Evolutionary conservation across 2,797 vertebrate species (phyloP), one percentile per base, ranked within the genome.

Genomic region (Peromyscus eremicus): DNA sequence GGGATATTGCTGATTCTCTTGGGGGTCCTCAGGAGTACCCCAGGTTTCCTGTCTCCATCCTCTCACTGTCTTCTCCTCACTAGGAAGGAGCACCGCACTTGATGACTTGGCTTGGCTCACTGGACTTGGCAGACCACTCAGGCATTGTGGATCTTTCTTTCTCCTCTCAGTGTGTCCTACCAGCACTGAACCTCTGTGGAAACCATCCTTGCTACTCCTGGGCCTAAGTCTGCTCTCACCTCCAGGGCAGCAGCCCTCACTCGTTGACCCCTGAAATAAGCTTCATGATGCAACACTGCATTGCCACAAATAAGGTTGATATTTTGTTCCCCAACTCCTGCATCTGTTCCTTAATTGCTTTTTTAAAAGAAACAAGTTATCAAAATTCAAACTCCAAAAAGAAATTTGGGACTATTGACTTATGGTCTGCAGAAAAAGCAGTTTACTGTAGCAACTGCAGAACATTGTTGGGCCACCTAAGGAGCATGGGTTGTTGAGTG

Each of bases 121-220:
- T 0, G 1, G 17, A n/a, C 27, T 82, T 40, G 11, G 49, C 10
- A 32, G 14, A 25, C 21, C 37, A 12, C 57, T 64, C 2, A 17
- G 40, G 32, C 1, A 7, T 0, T 32, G 17, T 21, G 27, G 14
- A 27, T 40, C 8, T 37, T 37, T n/a, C 14, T 32, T 23, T n/a
- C 34, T 52, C 37, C 68, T 81, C 23, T 21, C 0, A 4, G 17
- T 1, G 0, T 25, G 0, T 2, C 14, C n/a, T 14, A 4, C 68
- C 25, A 25, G 37, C 49, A 1, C 25, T 46, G 11, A 37, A 13
- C 29, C 25, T 43, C 37, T 29, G 0, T 1, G 19, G 84, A 57
- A 27, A 5, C 19, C n/a, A 37, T 25, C n/a, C 4, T 0, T 11
- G 1, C 7, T 10, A 5, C 5, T 55, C 19, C 9, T 43, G 43